Conservation (phyloP, 1,140 invertebrate species). For the Pseudobourletiella spinata region DNA sequence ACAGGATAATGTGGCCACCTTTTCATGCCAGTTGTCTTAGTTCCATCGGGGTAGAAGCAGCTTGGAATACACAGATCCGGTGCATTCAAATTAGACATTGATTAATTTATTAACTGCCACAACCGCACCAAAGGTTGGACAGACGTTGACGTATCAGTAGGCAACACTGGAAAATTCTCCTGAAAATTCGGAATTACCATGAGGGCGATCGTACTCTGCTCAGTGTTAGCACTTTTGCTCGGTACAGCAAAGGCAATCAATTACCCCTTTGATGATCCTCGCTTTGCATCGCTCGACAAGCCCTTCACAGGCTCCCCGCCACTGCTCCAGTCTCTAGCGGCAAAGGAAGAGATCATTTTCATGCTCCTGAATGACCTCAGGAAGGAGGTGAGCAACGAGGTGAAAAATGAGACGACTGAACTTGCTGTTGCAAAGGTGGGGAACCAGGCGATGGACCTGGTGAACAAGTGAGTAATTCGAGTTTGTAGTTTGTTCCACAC, state of each 20-base stretch:
- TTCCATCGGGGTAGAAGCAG: too few species aligned
- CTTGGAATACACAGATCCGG: too few species aligned
- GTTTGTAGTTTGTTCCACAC: neutral
- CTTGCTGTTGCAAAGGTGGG: neutral
- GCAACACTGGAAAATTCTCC: too few species aligned
- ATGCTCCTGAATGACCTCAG: neutral
- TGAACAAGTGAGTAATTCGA: neutral
- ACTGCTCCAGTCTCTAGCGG: neutral
- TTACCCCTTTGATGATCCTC: neutral
- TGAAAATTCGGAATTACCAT: too few species aligned
- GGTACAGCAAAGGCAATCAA: neutral
- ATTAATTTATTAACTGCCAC: too few species aligned
- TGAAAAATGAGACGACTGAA: neutral
- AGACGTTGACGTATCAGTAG: too few species aligned
- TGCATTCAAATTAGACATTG: too few species aligned
- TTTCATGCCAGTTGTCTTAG: too few species aligned
- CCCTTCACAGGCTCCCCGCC: constrained; percentile 1
- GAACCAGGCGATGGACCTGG: neutral
- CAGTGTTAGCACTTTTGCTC: too few species aligned
- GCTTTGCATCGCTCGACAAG: neutral
- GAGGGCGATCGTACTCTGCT: too few species aligned
- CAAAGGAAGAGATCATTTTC: constrained; percentile 5
- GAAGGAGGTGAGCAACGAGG: neutral
- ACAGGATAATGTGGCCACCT: too few species aligned
- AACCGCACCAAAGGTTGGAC: too few species aligned